Base-by-base conservation (phyloP, 1,140 invertebrate genomes). In the Camponotus vicinus region DNA sequence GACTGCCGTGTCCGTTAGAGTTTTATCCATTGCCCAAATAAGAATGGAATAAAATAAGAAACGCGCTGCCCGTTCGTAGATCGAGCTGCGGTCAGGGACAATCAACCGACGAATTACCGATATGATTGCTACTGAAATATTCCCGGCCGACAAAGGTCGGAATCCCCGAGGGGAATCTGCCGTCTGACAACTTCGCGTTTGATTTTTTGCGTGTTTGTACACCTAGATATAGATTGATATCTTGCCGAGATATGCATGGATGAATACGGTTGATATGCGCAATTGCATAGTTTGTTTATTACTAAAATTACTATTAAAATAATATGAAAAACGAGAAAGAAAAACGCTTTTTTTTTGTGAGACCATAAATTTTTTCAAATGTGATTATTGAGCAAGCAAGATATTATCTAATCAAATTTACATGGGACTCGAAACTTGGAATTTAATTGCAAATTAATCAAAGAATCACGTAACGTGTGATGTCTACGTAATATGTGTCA, bases 121-220 rank as follows among this genome's bases (percentile, higher is more conserved):
- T 95, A 95, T 95, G 94, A 95, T 95, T 95, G 94, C 94, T 94
- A 95, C 95, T 94, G 94, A 95, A 94, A 94, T 94, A 93, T 93
- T 93, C 92, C 87, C 76, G 91, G 9, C 42, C 94, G 94, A 95
- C 94, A 95, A 95, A 95, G 94, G 89, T 93, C 64, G 78, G 73
- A 77, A 66, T 18, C 55, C 64, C 55, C 49, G n/a, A 15, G 69
- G 79, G 42, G 79, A 73, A 75, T 45, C 55, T 42, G n/a, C 21
- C 21, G 49, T 45, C 59, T 21, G 77, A 34, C 77, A 32, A 34
- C 37, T 67, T 80, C 27, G 40, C 40, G 27, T 49, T 13, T 45
- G 42, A 61, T 27, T 63, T 45, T 83, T 61, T 83, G 49, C 49
- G 15, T 52, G 49, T 52, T 40, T 42, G 45, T 75, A 18, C 32